A percentile compares a stretch with the other conserved stretches of the same genome.
Evolutionary conservation across 2,888 invertebrate species (phyloP).

Genomic region (Hesperia comma): DNA sequence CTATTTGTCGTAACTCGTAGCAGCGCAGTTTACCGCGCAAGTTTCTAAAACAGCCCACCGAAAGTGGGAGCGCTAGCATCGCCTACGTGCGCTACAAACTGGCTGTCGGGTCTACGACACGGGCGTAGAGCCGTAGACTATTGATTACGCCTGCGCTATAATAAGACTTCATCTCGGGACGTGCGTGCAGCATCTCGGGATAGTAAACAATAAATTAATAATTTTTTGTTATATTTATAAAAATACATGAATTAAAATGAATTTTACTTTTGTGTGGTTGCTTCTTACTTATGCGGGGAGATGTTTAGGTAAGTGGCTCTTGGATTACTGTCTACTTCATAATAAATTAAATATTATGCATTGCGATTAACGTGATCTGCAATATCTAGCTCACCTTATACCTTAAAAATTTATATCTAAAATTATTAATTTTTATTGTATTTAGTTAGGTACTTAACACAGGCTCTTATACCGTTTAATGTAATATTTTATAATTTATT

Average conservation of each 20-base stretch:
- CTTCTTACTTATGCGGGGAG: constrained; percentile 54
- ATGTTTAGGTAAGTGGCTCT: constrained; percentile 62
- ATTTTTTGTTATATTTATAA: not conserved
- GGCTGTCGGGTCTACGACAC: constrained; percentile 21
- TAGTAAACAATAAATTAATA: constrained; percentile 44
- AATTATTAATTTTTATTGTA: no score
- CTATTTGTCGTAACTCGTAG: not conserved
- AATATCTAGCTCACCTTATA: no score
- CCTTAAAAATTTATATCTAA: no score
- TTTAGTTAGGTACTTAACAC: no score
- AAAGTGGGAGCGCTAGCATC: constrained; percentile 24
- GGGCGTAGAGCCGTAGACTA: constrained; percentile 53
- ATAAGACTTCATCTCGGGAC: constrained; percentile 43
- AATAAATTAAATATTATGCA: not conserved
- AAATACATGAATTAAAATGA: constrained; percentile 55
- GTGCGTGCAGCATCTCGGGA: constrained; percentile 47
- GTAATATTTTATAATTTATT: no score
- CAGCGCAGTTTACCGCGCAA: not conserved
- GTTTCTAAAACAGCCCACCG: constrained; percentile 5
- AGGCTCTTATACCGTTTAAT: no score
- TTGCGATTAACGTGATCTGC: not conserved
- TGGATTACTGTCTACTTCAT: not conserved
- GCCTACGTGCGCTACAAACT: constrained; percentile 27
- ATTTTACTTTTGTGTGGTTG: constrained; percentile 56
- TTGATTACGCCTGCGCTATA: constrained; percentile 75